phyloP scores from a whole-genome alignment of 2,797 vertebrate genomes.

The Liasis olivaceus region DNA sequence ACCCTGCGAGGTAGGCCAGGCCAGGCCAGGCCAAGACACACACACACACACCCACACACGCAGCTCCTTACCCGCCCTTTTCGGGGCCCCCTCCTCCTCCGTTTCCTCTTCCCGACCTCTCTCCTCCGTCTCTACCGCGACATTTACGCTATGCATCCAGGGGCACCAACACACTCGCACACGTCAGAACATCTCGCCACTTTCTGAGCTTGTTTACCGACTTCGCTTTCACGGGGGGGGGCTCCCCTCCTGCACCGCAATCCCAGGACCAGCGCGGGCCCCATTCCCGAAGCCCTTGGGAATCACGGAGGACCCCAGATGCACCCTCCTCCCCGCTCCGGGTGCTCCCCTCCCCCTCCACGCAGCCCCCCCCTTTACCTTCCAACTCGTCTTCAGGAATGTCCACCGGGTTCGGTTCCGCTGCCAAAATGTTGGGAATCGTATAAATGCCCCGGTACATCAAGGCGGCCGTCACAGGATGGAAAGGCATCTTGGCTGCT shows the following conservation, averaged over 20 bases:
- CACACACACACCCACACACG: neutral
- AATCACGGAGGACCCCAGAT: neutral
- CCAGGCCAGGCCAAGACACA: neutral
- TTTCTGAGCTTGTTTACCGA: neutral
- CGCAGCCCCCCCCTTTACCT: slow-evolving; percentile 67
- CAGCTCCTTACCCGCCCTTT: neutral
- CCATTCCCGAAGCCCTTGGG: neutral
- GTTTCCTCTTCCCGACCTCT: neutral
- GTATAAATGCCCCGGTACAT: slow-evolving; percentile 89
- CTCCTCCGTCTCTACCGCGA: too few species aligned
- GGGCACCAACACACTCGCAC: neutral
- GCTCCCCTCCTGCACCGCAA: neutral
- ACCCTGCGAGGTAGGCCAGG: neutral
- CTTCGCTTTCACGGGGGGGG: neutral
- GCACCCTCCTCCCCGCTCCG: too few species aligned
- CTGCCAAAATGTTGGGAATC: slow-evolving; percentile 85
- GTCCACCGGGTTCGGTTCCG: slow-evolving; percentile 81
- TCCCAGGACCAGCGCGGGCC: neutral
- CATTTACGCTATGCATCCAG: neutral
- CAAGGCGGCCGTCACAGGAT: slow-evolving; percentile 84
- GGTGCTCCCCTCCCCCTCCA: neutral
- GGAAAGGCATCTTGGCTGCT: slow-evolving; percentile 86
- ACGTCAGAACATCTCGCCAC: neutral
- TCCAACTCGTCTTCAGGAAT: slow-evolving; percentile 89
- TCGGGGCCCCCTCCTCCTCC: neutral